phyloP scores from a whole-genome alignment of 2,797 vertebrate genomes.

The Delichon dasypus region DNA sequence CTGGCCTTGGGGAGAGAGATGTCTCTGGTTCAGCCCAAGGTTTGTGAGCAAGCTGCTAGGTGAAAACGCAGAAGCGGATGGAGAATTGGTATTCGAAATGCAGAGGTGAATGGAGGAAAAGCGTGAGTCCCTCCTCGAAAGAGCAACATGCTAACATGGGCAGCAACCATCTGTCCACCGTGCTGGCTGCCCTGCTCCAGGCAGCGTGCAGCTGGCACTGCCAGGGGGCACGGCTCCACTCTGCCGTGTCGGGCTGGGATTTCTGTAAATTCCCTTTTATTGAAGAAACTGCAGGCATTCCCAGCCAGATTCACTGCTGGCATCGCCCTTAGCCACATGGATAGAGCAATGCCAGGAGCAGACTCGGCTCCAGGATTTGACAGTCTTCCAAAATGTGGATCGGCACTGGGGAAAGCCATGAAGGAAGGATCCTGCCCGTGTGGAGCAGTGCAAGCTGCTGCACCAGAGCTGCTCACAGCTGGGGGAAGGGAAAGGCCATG shows the following conservation, averaged over 20 bases:
- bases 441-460: background rate
- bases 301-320: background rate
- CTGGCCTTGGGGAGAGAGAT: background rate
- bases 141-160: background rate
- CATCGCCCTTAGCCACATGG: fast-evolving
- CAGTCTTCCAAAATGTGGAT: background rate
- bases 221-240: background rate
- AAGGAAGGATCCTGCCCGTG: background rate
- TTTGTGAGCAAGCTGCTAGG: background rate
- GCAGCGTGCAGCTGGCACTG: background rate
- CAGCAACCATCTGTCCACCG: background rate
- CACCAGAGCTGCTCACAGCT: background rate
- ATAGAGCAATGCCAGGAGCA: background rate
- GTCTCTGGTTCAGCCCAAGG: background rate
- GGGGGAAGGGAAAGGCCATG: fast-evolving
- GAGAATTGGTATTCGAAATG: background rate
- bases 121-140: background rate
- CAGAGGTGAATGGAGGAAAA: background rate
- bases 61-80: background rate
- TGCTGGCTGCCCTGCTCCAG: background rate
- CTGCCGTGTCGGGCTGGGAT: fast-evolving
- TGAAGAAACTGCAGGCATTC: background rate
- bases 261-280: background rate
- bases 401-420: fast-evolving
- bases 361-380: background rate